Conservation (phyloP, 2,797 vertebrate species). For the Leuciscus waleckii region DNA sequence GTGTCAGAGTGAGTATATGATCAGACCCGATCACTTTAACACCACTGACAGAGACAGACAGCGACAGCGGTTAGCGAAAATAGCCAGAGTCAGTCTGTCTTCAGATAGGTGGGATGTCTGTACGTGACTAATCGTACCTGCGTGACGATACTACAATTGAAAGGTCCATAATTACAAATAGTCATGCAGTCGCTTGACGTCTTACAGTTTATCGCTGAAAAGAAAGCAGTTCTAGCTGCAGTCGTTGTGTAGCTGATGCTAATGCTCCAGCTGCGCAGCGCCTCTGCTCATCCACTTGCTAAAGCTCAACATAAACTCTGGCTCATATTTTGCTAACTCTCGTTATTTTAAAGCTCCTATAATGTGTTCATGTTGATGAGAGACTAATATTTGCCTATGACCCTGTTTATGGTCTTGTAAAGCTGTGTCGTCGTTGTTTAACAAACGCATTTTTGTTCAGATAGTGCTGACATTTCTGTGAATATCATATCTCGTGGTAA, state of each 20-base stretch:
- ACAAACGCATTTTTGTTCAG: not conserved
- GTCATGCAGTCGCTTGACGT: not conserved
- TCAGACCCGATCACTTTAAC: not conserved
- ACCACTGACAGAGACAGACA: not conserved
- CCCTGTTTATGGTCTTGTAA: not conserved
- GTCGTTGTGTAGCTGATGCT: constrained; percentile 10
- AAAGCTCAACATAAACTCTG: not conserved
- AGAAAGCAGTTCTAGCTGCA: not conserved
- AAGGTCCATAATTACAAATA: not conserved
- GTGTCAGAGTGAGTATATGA: constrained; percentile 40
- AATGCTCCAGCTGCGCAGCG: not conserved
- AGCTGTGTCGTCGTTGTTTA: not conserved
- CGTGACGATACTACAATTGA: not conserved
- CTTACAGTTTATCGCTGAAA: not conserved
- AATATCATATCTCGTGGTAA: too few species aligned
- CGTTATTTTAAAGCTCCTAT: not conserved
- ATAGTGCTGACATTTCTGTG: not conserved
- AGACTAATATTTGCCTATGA: not conserved
- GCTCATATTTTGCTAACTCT: not conserved
- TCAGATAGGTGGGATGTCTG: not conserved
- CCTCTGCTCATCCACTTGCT: not conserved
- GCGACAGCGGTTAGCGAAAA: not conserved
- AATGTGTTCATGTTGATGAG: not conserved
- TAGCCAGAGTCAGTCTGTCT: not conserved
- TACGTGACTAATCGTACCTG: not conserved